A percentile compares a stretch with the other conserved stretches of the same genome.
phyloP scores from a whole-genome alignment of 1,140 invertebrate genomes.

The Eulimnadia texana region DNA sequence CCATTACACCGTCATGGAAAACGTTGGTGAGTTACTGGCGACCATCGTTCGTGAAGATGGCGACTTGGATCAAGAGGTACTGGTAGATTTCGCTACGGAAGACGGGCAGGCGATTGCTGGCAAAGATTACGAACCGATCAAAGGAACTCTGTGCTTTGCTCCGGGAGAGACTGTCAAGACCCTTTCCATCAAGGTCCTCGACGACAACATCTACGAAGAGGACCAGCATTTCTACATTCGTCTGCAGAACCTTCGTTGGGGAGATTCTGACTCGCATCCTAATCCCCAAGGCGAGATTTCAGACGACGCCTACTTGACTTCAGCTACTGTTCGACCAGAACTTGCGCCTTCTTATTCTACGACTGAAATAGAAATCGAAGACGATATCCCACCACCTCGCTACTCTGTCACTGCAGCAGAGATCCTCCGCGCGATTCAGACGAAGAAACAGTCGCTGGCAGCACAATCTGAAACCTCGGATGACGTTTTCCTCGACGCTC shows the following conservation, averaged over 20 bases:
- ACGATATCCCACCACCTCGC: background rate
- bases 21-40: conserved; percentile 85
- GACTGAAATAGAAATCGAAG: background rate
- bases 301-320: conserved; percentile 9
- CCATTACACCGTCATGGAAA: conserved; percentile 97
- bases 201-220: conserved; percentile 97
- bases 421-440: background rate
- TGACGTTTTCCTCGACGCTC: conserved; percentile 3
- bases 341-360: conserved; percentile 24
- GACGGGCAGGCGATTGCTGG: conserved; percentile 95
- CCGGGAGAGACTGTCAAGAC: conserved; percentile 72
- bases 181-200: conserved; percentile 81
- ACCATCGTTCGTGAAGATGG: conserved; percentile 69
- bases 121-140: conserved; percentile 76
- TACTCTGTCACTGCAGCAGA: conserved; percentile 1
- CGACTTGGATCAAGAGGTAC: conserved; percentile 54
- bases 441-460: background rate
- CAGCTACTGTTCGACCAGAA: conserved; percentile 13
- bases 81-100: conserved; percentile 88
- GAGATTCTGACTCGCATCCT: conserved; percentile 4
- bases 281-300: background rate
- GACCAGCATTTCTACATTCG: conserved; percentile 97
- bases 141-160: conserved; percentile 71
- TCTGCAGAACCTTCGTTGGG: conserved; percentile 40
- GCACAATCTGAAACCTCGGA: background rate